A percentile compares a stretch with the other conserved stretches of the same genome.
Evolutionary conservation across 2,888 invertebrate genomes (phyloP).

Genomic region (Allacma fusca): DNA sequence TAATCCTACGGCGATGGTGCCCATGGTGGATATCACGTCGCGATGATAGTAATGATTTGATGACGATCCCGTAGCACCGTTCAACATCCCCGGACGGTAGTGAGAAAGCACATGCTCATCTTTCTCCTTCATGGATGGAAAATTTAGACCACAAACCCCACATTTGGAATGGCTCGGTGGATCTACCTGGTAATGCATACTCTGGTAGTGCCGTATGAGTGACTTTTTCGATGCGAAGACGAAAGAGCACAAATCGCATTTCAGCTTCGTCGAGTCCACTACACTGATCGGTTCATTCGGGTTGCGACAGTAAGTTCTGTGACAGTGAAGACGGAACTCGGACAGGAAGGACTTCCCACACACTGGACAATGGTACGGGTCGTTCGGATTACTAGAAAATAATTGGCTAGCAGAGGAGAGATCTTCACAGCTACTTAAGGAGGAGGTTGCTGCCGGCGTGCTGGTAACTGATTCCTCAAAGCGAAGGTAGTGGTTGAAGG

Average conservation of each 20-base stretch:
- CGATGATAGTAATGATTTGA: slow-evolving; percentile 18
- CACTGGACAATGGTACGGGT: slow-evolving; percentile 7
- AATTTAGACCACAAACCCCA: slow-evolving; percentile 14
- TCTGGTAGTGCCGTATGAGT: slow-evolving; percentile 12
- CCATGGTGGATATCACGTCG: slow-evolving; percentile 13
- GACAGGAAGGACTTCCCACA: slow-evolving; percentile 20
- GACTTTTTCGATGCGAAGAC: slow-evolving; percentile 16
- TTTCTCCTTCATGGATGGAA: slow-evolving; percentile 15
- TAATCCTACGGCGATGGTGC: slow-evolving; percentile 11
- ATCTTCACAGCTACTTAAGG: slow-evolving; percentile 1
- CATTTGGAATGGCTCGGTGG: neutral
- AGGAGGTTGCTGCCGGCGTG: neutral
- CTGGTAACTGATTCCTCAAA: slow-evolving; percentile 5
- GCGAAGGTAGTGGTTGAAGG: neutral
- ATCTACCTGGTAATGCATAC: slow-evolving; percentile 11
- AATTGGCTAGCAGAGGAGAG: slow-evolving; percentile 16
- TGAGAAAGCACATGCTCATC: slow-evolving; percentile 23
- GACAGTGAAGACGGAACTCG: slow-evolving; percentile 15
- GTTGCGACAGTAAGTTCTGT: slow-evolving; percentile 3
- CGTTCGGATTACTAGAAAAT: slow-evolving; percentile 17
- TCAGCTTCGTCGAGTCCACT: neutral
- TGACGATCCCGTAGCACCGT: slow-evolving; percentile 1
- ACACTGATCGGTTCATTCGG: neutral
- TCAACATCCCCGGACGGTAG: slow-evolving; percentile 1
- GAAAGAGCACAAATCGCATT: slow-evolving; percentile 10